Evolutionary conservation across 2,113 vertebrate species (phyloP).

Genomic region (Nymphicus hollandicus): DNA sequence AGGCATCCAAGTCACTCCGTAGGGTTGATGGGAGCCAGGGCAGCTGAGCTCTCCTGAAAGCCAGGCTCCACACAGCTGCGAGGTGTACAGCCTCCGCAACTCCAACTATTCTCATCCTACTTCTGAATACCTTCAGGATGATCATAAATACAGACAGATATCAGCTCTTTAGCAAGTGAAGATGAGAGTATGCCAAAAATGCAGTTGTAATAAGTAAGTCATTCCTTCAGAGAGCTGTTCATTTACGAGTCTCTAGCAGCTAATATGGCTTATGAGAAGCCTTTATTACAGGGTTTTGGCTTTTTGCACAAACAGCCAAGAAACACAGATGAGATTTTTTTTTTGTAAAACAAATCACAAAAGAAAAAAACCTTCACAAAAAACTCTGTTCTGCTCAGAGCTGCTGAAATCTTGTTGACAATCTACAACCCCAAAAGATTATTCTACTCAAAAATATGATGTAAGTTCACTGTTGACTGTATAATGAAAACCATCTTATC

Average conservation of each 20-base stretch:
- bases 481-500: background rate
- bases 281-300: background rate
- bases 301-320: background rate
- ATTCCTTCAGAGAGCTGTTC: background rate
- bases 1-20: background rate
- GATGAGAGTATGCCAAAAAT: rapidly evolving
- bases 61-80: background rate
- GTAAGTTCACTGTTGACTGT: background rate
- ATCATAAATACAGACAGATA: background rate
- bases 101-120: background rate
- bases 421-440: background rate
- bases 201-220: background rate
- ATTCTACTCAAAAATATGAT: background rate
- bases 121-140: background rate
- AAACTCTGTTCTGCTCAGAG: background rate
- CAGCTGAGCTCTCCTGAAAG: background rate
- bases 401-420: background rate
- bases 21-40: background rate
- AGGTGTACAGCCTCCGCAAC: background rate
- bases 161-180: background rate
- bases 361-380: background rate
- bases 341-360: background rate
- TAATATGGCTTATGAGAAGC: background rate
- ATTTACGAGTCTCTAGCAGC: background rate
- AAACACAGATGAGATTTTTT: background rate